phyloP scores from a whole-genome alignment of 2,113 vertebrate species.

The Albula glossodonta region DNA sequence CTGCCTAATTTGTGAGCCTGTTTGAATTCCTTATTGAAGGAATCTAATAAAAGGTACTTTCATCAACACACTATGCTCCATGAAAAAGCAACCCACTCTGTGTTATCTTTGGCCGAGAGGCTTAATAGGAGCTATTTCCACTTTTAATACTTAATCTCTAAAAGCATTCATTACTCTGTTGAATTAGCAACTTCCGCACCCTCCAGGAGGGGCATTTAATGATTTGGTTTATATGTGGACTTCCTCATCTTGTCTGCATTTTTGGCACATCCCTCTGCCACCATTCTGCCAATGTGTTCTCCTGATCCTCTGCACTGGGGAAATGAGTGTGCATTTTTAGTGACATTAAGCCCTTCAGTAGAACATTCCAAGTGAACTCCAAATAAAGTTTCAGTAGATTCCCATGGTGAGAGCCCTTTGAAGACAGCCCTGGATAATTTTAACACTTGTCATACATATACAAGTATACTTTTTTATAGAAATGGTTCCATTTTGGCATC shows the following conservation, averaged over 20 bases:
- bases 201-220: constrained; percentile 1
- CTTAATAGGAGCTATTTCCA: constrained; percentile 24
- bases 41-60: constrained; percentile 7
- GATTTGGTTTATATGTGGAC: constrained; percentile 14
- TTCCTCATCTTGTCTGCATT: background rate
- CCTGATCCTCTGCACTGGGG: background rate
- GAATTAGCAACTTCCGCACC: background rate
- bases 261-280: background rate
- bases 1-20: constrained; percentile 23
- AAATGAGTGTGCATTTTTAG: too few species aligned
- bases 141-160: constrained; percentile 18
- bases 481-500: too few species aligned
- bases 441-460: too few species aligned
- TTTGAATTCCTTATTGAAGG: constrained; percentile 12
- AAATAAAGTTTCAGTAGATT: background rate
- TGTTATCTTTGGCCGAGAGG: constrained; percentile 22
- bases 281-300: background rate
- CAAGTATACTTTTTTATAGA: too few species aligned
- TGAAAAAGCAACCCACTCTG: background rate
- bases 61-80: background rate
- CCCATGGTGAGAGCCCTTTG: background rate
- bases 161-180: constrained; percentile 6
- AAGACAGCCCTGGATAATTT: background rate
- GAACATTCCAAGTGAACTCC: background rate
- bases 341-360: too few species aligned